Evolutionary conservation across 2,888 invertebrate species (phyloP).

Genomic region (Dryococelus australis): DNA sequence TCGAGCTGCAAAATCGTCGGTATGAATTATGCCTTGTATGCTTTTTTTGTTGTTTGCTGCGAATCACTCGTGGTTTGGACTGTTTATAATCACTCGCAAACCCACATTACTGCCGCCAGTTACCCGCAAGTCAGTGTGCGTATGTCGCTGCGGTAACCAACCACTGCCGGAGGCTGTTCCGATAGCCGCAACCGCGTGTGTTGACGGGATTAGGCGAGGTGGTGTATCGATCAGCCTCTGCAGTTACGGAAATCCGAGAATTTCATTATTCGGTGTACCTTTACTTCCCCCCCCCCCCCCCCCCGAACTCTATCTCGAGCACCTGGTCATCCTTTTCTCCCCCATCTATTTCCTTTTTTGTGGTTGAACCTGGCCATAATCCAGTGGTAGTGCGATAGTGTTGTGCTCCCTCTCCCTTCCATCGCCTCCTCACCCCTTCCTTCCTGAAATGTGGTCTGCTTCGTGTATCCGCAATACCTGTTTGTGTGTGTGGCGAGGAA

Average conservation of each 20-base stretch:
- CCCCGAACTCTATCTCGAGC: too few species aligned
- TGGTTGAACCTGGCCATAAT: neutral
- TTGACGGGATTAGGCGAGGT: neutral
- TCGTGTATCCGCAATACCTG: too few species aligned
- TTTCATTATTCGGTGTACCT: slow-evolving; percentile 1
- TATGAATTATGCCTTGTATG: too few species aligned
- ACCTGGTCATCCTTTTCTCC: neutral
- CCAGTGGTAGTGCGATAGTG: neutral
- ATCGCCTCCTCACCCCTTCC: too few species aligned
- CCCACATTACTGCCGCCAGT: too few species aligned
- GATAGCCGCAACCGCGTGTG: neutral
- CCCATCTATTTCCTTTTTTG: neutral
- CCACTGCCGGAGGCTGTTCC: neutral
- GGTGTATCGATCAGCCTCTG: neutral
- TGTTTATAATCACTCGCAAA: too few species aligned
- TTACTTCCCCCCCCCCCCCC: neutral
- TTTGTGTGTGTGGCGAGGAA: too few species aligned
- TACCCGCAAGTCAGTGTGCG: neutral
- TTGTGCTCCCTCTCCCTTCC: too few species aligned
- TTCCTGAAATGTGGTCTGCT: too few species aligned
- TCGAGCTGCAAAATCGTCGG: too few species aligned
- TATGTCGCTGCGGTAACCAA: neutral
- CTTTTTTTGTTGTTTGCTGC: too few species aligned
- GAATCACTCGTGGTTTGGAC: too few species aligned
- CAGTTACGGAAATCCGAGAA: neutral